A percentile compares a stretch with the other conserved stretches of the same genome.
Evolutionary conservation across 2,113 vertebrate genomes (phyloP).

Genomic region (Macrotis lagotis): DNA sequence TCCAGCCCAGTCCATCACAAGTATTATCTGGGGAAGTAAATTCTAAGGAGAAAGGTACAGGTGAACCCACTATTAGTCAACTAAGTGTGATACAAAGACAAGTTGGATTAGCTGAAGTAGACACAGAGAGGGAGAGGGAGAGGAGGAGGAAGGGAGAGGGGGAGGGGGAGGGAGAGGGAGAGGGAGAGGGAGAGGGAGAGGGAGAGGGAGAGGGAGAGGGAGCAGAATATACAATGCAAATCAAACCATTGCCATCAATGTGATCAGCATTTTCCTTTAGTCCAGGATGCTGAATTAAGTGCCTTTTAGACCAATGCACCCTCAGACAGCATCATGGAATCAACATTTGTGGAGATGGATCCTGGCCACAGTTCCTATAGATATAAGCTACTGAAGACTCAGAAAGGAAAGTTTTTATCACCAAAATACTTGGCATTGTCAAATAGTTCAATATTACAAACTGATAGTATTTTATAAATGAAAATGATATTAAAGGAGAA

Average conservation of each 20-base stretch:
- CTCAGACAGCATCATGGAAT: not conserved
- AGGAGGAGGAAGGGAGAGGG: too few species aligned
- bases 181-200: not conserved
- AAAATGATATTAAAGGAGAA: not conserved
- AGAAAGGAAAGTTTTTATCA: not conserved
- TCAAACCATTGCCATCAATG: not conserved
- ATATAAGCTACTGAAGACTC: too few species aligned
- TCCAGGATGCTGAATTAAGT: not conserved
- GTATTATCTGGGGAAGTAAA: not conserved
- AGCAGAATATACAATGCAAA: not conserved
- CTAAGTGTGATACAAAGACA: too few species aligned
- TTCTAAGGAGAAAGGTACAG: not conserved
- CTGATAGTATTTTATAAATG: not conserved
- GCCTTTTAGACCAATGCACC: not conserved
- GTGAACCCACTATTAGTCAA: too few species aligned
- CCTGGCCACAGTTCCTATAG: too few species aligned
- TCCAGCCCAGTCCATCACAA: not conserved
- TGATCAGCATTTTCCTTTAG: not conserved
- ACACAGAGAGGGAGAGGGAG: too few species aligned
- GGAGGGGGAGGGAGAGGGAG: too few species aligned
- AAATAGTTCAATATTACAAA: not conserved
- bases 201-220: conserved; percentile 4
- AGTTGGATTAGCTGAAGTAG: too few species aligned
- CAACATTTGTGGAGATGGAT: not conserved
- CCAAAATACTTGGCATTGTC: not conserved